Percentiles rank a stretch among this genome's conserved stretches.
Evolutionary conservation across 2,888 invertebrate genomes (phyloP).

Genomic region (Autographa gamma): DNA sequence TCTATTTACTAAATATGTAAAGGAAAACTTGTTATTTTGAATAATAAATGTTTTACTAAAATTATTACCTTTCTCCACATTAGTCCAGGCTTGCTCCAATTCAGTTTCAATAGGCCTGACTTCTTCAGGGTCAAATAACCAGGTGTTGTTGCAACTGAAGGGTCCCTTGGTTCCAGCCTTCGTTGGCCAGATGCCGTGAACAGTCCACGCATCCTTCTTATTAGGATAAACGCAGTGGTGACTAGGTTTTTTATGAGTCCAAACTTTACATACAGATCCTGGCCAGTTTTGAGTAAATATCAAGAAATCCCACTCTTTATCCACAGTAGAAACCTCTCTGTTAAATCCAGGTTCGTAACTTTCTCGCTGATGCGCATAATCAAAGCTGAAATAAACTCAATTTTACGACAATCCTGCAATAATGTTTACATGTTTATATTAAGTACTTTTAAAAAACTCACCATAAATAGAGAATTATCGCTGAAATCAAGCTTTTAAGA

Average conservation of each 20-base stretch:
- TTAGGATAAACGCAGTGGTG: constrained; percentile 91
- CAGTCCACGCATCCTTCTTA: constrained; percentile 91
- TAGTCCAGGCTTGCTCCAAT: constrained; percentile 91
- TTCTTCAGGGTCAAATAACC: constrained; percentile 90
- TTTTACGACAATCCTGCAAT: constrained; percentile 2
- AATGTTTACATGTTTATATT: constrained; percentile 5
- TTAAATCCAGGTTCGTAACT: constrained; percentile 10
- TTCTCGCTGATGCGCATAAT: constrained; percentile 41
- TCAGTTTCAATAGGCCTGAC: constrained; percentile 89
- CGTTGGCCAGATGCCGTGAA: constrained; percentile 96
- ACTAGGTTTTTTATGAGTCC: constrained; percentile 89
- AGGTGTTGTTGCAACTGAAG: constrained; percentile 91
- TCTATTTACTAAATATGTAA: too few species aligned
- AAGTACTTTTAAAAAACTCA: constrained; percentile 20
- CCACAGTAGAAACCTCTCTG: constrained; percentile 11
- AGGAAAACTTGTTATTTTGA: too few species aligned
- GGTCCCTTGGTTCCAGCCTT: constrained; percentile 91
- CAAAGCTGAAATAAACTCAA: constrained; percentile 51
- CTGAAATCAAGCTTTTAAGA: constrained; percentile 31
- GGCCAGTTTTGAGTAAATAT: constrained; percentile 88
- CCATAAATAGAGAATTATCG: constrained; percentile 47
- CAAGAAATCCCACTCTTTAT: constrained; percentile 91
- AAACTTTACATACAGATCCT: constrained; percentile 89
- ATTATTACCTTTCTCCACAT: constrained; percentile 91
- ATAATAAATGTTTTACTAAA: too few species aligned